phyloP scores from a whole-genome alignment of 2,797 vertebrate genomes.

The Sebastes goodei region DNA sequence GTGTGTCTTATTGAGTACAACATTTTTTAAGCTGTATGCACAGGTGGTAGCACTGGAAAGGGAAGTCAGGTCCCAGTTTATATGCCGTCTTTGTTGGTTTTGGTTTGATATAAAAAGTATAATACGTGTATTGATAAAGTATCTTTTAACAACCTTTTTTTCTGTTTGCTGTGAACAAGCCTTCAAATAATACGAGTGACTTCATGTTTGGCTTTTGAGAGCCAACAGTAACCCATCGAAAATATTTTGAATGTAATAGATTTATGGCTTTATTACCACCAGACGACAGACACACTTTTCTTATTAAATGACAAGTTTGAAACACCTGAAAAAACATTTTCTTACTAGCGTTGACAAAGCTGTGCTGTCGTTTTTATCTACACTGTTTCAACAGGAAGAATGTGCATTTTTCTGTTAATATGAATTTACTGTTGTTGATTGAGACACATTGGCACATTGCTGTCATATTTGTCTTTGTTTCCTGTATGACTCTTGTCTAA shows the following conservation, averaged over 20 bases:
- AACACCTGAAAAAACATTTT: slow-evolving; percentile 57
- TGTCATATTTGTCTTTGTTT: slow-evolving; percentile 18
- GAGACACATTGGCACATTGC: background rate
- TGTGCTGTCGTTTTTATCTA: background rate
- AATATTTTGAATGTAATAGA: slow-evolving; percentile 54
- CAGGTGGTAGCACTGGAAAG: slow-evolving; percentile 57
- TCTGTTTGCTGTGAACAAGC: slow-evolving; percentile 20
- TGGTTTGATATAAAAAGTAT: slow-evolving; percentile 34
- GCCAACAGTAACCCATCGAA: slow-evolving; percentile 23
- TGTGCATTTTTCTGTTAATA: slow-evolving; percentile 15
- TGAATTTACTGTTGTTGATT: background rate
- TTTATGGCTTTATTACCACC: slow-evolving; percentile 36
- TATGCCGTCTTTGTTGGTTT: slow-evolving; percentile 49
- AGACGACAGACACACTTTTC: background rate
- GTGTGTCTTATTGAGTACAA: slow-evolving; percentile 36
- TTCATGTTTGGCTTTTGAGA: slow-evolving; percentile 27
- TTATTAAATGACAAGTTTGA: slow-evolving; percentile 22
- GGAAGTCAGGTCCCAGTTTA: slow-evolving; percentile 37
- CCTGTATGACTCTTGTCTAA: background rate
- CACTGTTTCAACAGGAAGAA: slow-evolving; percentile 2
- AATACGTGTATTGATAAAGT: slow-evolving; percentile 27
- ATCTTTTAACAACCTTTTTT: background rate
- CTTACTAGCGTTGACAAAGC: slow-evolving; percentile 5
- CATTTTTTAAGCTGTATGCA: slow-evolving; percentile 53
- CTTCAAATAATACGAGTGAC: slow-evolving; percentile 30